A percentile compares a stretch with the other conserved stretches of the same genome.
phyloP scores from a whole-genome alignment of 2,113 vertebrate genomes.

The Aptenodytes patagonicus region DNA sequence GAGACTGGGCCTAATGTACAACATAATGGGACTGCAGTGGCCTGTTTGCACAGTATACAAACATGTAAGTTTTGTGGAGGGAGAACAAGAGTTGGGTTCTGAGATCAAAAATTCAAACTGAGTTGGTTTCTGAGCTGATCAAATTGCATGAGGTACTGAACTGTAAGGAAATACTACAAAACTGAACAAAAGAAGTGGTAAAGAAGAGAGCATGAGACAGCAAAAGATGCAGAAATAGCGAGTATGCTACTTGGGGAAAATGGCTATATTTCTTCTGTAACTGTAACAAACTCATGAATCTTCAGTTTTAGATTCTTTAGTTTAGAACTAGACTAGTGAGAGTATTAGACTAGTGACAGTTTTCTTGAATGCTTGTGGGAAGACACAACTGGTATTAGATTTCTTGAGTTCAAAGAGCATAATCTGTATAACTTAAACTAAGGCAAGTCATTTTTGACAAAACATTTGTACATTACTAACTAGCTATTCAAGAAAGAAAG shows the following conservation, averaged over 20 bases:
- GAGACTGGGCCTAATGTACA: not conserved
- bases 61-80: not conserved
- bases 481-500: not conserved
- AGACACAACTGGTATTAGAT: not conserved
- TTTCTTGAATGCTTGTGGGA: not conserved
- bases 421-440: not conserved
- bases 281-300: not conserved
- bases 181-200: not conserved
- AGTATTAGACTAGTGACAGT: not conserved
- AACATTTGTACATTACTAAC: not conserved
- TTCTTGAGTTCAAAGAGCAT: not conserved
- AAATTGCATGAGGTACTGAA: not conserved
- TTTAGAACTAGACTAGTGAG: not conserved
- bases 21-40: not conserved
- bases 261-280: not conserved
- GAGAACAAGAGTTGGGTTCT: not conserved
- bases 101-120: not conserved
- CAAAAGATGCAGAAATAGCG: not conserved
- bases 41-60: not conserved
- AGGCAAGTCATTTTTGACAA: not conserved
- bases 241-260: not conserved
- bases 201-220: not conserved
- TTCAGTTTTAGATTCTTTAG: not conserved
- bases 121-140: not conserved
- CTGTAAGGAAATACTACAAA: not conserved